Evolutionary conservation across 2,797 vertebrate genomes (phyloP), one percentile per base, ranked within the genome.

Genomic region (Gallinago nigripennis): DNA sequence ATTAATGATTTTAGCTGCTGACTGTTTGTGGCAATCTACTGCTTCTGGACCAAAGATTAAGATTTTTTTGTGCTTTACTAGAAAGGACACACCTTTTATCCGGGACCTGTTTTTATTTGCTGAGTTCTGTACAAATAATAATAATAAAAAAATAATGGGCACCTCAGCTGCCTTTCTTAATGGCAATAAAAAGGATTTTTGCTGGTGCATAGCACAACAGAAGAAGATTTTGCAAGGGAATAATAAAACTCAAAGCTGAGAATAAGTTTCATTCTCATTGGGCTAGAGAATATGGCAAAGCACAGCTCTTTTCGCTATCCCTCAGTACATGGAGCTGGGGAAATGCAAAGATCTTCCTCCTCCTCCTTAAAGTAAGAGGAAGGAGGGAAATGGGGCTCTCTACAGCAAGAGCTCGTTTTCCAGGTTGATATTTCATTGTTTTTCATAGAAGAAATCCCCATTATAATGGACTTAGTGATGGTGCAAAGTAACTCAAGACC

Each of bases 1-100:
- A 99, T 99, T 99, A 99, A 99, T 99, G 99, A 98, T 99, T 99
- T 99, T 97, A 97, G 98, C 97, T 98, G 97, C 97, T 1, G 97
- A 97, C 97, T 98, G 93, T 97, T 97, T 86, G 96, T 97, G 94
- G 97, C 98, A 98, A 98, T 98, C 98, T 98, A 97, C 97, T 95
- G 97, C 98, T 97, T 97, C 97, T 98, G 97, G 97, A 97, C 91
- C 97, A 98, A 98, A 98, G 98, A 98, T 98, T 98, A 98, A 98
- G 98, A 97, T 98, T 98, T 98, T 98, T 98, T 98, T 98, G 96
- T 97, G 97, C 96, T 97, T 98, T 97, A 92, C 97, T 96, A 97
- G 97, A 97, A 97, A 97, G 96, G 96, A 96, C 97, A 97, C 97
- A 97, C 97, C 97, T 98, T 97, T 95, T 69, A 92, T 93, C 93